These are phyloP conservation scores for Sceliomorpha sp. DNA, from an alignment of 2,888 invertebrate species.

Conservation along the genomic window DNA sequence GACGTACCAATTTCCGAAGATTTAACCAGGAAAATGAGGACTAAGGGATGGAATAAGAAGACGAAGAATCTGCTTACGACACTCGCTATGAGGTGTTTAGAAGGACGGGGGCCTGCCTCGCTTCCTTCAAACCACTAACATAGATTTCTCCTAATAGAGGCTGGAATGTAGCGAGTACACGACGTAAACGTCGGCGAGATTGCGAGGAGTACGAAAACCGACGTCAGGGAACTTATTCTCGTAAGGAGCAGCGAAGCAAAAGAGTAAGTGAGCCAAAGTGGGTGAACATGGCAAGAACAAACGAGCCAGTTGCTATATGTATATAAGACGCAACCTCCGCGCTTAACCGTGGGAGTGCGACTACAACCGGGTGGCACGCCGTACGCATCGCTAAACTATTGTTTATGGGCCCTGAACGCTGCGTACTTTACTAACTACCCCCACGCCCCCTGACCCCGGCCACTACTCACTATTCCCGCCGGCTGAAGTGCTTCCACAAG, in stretches of 20 bases:
- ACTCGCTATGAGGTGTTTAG: slow-evolving; percentile 55
- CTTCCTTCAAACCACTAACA: slow-evolving; percentile 26
- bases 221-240: slow-evolving; percentile 51
- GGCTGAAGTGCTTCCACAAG: slow-evolving; percentile 41
- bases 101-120: slow-evolving; percentile 21
- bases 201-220: slow-evolving; percentile 30
- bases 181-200: slow-evolving; percentile 69
- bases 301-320: slow-evolving; percentile 59
- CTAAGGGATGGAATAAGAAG: slow-evolving; percentile 48
- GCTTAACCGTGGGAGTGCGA: slow-evolving; percentile 72
- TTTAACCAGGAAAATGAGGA: slow-evolving; percentile 46
- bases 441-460: slow-evolving; percentile 51
- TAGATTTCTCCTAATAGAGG: slow-evolving; percentile 68
- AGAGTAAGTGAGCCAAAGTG: slow-evolving; percentile 74
- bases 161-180: slow-evolving; percentile 67
- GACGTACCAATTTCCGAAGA: slow-evolving; percentile 53
- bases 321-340: slow-evolving; percentile 44
- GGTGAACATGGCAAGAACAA: slow-evolving; percentile 62
- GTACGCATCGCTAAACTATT: slow-evolving; percentile 71
- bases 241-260: slow-evolving; percentile 28
- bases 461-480: too few relatives aligned
- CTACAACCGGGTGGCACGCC: slow-evolving; percentile 57
- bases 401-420: slow-evolving; percentile 72
- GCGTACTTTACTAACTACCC: slow-evolving; percentile 74
- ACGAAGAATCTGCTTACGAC: slow-evolving; percentile 41